These are phyloP conservation scores for Chaetura pelagica DNA, from an alignment of 2,113 vertebrate genomes.

Conservation along the genomic window DNA sequence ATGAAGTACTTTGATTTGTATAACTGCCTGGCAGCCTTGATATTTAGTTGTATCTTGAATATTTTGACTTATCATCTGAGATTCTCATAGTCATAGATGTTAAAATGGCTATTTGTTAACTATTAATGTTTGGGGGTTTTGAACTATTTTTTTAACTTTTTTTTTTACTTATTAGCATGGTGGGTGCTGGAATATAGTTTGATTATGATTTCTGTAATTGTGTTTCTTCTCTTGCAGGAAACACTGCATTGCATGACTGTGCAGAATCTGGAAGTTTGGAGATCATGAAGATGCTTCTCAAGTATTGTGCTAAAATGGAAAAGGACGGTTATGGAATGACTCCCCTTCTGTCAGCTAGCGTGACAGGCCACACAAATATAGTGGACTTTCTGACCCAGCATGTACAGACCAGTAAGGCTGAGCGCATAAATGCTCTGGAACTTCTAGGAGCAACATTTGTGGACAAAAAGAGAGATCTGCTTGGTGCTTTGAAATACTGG, in stretches of 20 bases:
- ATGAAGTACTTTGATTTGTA: not conserved
- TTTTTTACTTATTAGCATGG: not conserved
- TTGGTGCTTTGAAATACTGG: conserved; percentile 98
- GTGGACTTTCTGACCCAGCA: conserved; percentile 95
- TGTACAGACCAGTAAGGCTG: conserved; percentile 86
- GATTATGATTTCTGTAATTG: not conserved
- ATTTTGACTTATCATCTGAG: not conserved
- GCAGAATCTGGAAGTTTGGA: conserved; percentile 98
- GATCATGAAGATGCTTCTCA: conserved; percentile 97
- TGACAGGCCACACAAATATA: conserved; percentile 97
- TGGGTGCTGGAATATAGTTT: not conserved
- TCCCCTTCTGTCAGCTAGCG: conserved; percentile 94
- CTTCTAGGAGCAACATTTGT: conserved; percentile 96
- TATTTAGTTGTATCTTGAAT: not conserved
- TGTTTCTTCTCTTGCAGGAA: conserved; percentile 80
- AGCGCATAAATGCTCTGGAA: conserved; percentile 93
- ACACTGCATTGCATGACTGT: conserved; percentile 96
- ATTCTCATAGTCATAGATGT: not conserved
- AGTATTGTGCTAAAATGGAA: conserved; percentile 96
- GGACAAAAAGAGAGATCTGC: conserved; percentile 96
- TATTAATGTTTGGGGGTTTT: not conserved
- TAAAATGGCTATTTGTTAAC: not conserved
- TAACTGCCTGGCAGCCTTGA: not conserved
- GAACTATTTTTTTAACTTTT: not conserved
- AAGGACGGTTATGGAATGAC: conserved; percentile 98